Percentiles rank a stretch among this genome's conserved stretches.
Evolutionary conservation across 1,140 invertebrate species (phyloP).

Genomic region (Augochlora pura): DNA sequence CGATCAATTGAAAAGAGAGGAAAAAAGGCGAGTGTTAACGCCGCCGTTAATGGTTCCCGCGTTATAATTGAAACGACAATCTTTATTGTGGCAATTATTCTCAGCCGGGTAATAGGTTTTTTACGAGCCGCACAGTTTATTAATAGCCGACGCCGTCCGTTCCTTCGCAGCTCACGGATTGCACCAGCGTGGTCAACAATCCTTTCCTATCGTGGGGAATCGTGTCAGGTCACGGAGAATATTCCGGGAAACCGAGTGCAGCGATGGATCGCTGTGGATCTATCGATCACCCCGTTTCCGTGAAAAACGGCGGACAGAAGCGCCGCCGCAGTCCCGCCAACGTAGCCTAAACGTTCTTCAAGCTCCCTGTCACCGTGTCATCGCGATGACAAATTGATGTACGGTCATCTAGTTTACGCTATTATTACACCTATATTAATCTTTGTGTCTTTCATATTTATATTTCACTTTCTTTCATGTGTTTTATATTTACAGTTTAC

Average conservation of each 20-base stretch:
- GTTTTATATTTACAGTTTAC: too few species aligned
- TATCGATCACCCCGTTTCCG: neutral
- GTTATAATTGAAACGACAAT: slow-evolving; percentile 48
- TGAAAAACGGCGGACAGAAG: neutral
- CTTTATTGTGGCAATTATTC: slow-evolving; percentile 49
- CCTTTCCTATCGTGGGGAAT: slow-evolving; percentile 48
- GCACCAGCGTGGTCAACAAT: slow-evolving; percentile 31
- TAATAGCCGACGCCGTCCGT: slow-evolving; percentile 39
- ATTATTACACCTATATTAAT: too few species aligned
- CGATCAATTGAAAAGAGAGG: slow-evolving; percentile 35
- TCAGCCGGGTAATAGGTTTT: slow-evolving; percentile 14
- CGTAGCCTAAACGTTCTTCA: too few species aligned
- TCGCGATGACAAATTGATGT: too few species aligned
- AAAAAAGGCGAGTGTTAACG: slow-evolving; percentile 7
- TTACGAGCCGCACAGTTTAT: slow-evolving; percentile 36
- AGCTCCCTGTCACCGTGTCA: too few species aligned
- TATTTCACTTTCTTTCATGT: too few species aligned
- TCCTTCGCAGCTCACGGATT: neutral
- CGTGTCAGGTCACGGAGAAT: slow-evolving; percentile 44
- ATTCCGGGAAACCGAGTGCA: slow-evolving; percentile 21
- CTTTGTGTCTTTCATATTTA: too few species aligned
- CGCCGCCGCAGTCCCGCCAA: neutral
- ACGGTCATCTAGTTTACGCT: too few species aligned
- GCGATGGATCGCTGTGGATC: neutral
- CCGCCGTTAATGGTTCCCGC: slow-evolving; percentile 30